Percentiles rank a stretch among this genome's conserved stretches.
These are phyloP conservation scores for Leptinotarsa rubiginosa DNA, from an alignment of 2,888 invertebrate genomes.

Conservation along the genomic window DNA sequence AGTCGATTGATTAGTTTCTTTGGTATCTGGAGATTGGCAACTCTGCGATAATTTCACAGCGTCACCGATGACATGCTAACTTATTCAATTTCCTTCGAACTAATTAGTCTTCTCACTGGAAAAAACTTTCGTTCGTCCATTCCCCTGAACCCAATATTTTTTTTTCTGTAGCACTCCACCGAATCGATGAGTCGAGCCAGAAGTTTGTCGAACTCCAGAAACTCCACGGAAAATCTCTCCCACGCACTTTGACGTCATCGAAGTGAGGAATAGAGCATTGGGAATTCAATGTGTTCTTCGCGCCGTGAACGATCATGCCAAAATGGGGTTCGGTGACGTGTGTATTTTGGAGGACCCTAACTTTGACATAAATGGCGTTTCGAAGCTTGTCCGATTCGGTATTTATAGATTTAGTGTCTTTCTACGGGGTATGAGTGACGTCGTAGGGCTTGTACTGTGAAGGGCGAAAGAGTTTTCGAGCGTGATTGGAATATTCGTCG, in stretches of 20 bases:
- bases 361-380: not conserved
- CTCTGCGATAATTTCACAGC: no score
- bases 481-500: not conserved
- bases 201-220: not conserved
- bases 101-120: no score
- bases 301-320: not conserved
- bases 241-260: conserved; percentile 2
- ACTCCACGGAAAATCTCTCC: not conserved
- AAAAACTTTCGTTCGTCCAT: not conserved
- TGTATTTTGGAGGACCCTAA: not conserved
- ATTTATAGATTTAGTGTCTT: conserved; percentile 8
- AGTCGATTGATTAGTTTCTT: no score
- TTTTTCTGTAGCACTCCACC: not conserved
- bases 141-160: not conserved
- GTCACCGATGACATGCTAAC: no score
- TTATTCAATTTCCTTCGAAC: no score
- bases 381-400: not conserved
- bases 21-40: no score
- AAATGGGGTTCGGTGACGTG: conserved; percentile 6
- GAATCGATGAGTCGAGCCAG: not conserved
- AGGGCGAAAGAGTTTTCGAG: not conserved
- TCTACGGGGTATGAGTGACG: not conserved
- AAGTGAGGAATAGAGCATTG: not conserved
- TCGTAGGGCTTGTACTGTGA: not conserved
- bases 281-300: not conserved